Base-by-base conservation (phyloP, 2,113 vertebrate species). In the Tympanuchus pallidicinctus region DNA sequence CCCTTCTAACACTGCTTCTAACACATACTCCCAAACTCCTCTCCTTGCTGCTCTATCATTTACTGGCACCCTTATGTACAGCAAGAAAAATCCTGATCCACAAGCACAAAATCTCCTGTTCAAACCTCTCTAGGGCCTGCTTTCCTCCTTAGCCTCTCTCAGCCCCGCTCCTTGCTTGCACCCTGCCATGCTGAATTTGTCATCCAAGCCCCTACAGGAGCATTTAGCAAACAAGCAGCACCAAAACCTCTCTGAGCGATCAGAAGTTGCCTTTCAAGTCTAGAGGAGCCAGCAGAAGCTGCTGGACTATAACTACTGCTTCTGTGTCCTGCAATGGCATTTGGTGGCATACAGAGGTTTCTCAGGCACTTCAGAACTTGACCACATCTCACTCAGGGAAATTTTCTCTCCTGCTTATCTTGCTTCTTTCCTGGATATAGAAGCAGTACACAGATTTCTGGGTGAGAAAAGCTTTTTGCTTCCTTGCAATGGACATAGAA, bases 231-330 rank as follows among this genome's bases (percentile, higher is more conserved):
- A 81, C 14, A 86, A 91, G 43, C 76, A 84, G 52, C 70, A 81
- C 76, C 76, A 45, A 83, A 94, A 67, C 14, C 74, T 88, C 83
- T 57, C 82, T 63, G 77, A 61, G 28, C 11, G 47, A 73, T 79
- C 88, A 82, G 65, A 75, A 89, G 52, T 59, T 0, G 0, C 48
- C 40, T 69, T 61, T 83, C 40, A 59, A 75, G 64, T 34, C 45
- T 64, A 56, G 77, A 89, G 75, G 60, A 85, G 73, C 73, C 82
- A 69, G 63, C 11, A 78, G 93, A 90, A 67, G 47, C 57, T 88
- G 61, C 30, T 63, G 36, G 65, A 16, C n/a, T 50, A 1, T 59
- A 70, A 90, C 69, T 83, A 79, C 30, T 76, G 73, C 27, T 34
- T 57, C 38, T 2, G 0, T 40, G 28, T 77, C 66, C 83, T 86